Percentiles rank a stretch among this genome's conserved stretches.
phyloP scores from a whole-genome alignment of 2,113 vertebrate species.

The Hystrix cristata region DNA sequence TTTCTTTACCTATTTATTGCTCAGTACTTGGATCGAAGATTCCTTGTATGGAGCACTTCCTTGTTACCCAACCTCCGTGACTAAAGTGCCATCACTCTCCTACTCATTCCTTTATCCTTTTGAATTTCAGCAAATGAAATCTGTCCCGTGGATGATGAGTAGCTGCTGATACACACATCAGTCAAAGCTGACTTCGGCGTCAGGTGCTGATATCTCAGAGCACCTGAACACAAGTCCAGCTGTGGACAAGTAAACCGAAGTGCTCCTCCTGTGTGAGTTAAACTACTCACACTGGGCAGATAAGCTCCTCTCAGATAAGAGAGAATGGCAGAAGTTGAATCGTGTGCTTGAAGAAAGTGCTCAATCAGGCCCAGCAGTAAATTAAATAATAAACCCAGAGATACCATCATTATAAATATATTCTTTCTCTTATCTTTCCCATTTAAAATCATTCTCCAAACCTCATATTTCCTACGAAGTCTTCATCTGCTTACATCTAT shows the following conservation, averaged over 20 bases:
- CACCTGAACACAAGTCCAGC: not conserved
- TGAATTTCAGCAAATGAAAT: conserved; percentile 39
- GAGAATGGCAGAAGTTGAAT: conserved; percentile 64
- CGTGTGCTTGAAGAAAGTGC: conserved; percentile 53
- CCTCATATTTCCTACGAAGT: conserved; percentile 61
- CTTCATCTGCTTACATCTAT: conserved; percentile 57
- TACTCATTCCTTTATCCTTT: conserved; percentile 51
- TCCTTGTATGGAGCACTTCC: not conserved
- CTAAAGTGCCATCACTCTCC: not conserved
- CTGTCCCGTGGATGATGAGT: not conserved
- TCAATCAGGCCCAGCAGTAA: conserved; percentile 50
- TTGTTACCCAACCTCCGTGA: not conserved
- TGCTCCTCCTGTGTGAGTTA: conserved; percentile 45
- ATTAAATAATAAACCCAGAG: conserved; percentile 65
- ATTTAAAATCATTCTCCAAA: conserved; percentile 66
- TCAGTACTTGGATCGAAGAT: not conserved
- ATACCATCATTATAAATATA: conserved; percentile 58
- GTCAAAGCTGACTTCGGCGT: not conserved
- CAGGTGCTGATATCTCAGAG: conserved; percentile 12
- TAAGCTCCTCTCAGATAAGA: conserved; percentile 61
- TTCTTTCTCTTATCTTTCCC: conserved; percentile 64
- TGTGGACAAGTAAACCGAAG: conserved; percentile 58
- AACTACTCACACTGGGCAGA: conserved; percentile 68
- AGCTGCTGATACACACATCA: not conserved
- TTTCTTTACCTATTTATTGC: not conserved